Conservation (phyloP, 2,113 vertebrate genomes). For the Nannospalax galili region DNA sequence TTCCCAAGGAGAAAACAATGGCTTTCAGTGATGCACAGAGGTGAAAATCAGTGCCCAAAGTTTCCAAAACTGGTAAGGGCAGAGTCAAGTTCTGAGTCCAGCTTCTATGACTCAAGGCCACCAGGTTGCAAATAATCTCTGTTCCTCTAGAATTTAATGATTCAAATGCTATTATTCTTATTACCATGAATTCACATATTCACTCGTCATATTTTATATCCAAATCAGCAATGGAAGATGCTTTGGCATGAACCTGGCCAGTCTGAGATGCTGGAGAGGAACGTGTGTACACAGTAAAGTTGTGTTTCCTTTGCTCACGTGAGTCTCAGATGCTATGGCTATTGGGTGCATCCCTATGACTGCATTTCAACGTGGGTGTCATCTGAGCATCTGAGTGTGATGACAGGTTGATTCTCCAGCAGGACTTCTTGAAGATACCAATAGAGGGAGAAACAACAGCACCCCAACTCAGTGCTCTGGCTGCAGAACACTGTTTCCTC, state of each 20-base stretch:
- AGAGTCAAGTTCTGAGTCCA: not conserved
- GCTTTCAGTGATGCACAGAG: not conserved
- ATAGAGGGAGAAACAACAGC: not conserved
- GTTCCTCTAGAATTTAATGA: not conserved
- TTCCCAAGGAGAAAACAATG: not conserved
- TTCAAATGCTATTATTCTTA: not conserved
- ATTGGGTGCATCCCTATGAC: too few species aligned
- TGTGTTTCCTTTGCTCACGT: not conserved
- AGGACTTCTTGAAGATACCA: not conserved
- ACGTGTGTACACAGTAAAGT: not conserved
- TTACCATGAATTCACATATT: not conserved
- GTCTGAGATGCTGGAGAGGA: not conserved
- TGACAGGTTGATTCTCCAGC: not conserved
- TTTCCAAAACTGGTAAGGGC: not conserved
- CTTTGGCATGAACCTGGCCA: not conserved
- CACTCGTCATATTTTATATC: too few species aligned
- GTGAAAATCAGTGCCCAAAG: not conserved
- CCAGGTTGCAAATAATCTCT: not conserved
- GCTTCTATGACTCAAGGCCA: too few species aligned
- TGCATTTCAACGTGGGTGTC: not conserved
- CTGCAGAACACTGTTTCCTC: not conserved
- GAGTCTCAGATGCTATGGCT: not conserved
- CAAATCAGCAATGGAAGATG: not conserved
- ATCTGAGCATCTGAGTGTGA: not conserved
- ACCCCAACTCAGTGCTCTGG: not conserved